Evolutionary conservation across 2,113 vertebrate species (phyloP), one percentile per base, ranked within the genome.

Genomic region (Coryphaenoides rupestris): DNA sequence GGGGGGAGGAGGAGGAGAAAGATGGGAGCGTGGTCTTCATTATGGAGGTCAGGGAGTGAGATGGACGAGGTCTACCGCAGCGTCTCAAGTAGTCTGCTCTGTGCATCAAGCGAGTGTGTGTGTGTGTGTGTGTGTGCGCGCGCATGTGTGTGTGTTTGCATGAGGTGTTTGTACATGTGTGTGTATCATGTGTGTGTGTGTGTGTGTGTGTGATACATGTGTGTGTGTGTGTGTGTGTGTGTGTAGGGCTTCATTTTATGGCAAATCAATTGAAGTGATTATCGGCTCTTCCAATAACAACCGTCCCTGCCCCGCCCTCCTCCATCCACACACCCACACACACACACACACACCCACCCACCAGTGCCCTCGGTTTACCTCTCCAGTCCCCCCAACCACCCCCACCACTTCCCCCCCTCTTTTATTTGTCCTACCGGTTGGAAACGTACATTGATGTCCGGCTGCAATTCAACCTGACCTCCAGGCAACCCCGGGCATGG

Each of bases 381-480:
- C 60, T n/a, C n/a, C 28, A 40, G 33, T 12, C 21, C 40, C 4
- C 47, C 46, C 12, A 21, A 3, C 21, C 28, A n/a, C n/a, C n/a
- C n/a, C n/a, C n/a, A n/a, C n/a, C n/a, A n/a, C n/a, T n/a, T 26
- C 13, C 58, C 10, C 56, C 73, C 66, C 72, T 57, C 64, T 75
- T 86, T 86, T 84, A 86, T 86, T 83, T 83, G 77, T 84, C 79
- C 78, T 80, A 71, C 73, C 70, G 53, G 81, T 85, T 77, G 76
- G 75, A 85, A 78, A 80, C 80, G 69, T 69, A 76, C 74, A 68
- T 87, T 89, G 81, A 89, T 83, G 78, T 85, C 80, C 84, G n/a
- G n/a, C n/a, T 86, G 82, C 85, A 87, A 89, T 87, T 91, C 86
- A 87, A 89, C 87, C 85, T 87, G 87, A 89, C 88, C 89, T 84